Evolutionary conservation across 1,140 invertebrate genomes (phyloP).

Genomic region (Philotrypesis tridentata): DNA sequence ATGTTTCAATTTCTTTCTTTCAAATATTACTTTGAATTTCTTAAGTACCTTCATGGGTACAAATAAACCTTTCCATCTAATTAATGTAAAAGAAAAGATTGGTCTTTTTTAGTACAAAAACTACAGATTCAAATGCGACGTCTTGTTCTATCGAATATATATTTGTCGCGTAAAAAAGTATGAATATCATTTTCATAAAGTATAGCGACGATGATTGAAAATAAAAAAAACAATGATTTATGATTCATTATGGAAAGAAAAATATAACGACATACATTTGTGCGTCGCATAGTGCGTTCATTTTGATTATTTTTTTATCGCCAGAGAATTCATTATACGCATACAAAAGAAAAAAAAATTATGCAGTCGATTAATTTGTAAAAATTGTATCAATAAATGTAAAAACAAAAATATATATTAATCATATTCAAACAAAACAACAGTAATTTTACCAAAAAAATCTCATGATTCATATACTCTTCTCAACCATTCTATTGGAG

Average conservation of each 20-base stretch:
- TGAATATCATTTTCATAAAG: constrained; percentile 34
- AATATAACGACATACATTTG: constrained; percentile 26
- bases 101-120: constrained; percentile 47
- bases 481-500: constrained; percentile 6
- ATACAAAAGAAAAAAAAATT: constrained; percentile 20
- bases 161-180: constrained; percentile 40
- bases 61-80: constrained; percentile 34
- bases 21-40: neutral
- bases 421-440: constrained; percentile 44
- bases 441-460: constrained; percentile 29
- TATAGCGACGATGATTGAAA: constrained; percentile 23
- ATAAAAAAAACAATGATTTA: constrained; percentile 25
- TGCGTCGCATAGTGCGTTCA: constrained; percentile 24
- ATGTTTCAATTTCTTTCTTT: neutral
- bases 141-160: constrained; percentile 38
- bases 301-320: constrained; percentile 24
- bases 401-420: constrained; percentile 40
- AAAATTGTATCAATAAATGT: constrained; percentile 29
- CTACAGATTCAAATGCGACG: constrained; percentile 41
- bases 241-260: constrained; percentile 10
- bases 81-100: constrained; percentile 36
- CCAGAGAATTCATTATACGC: constrained; percentile 7
- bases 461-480: constrained; percentile 30
- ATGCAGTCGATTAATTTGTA: constrained; percentile 40
- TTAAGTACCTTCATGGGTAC: neutral